Percentiles rank a stretch among this genome's conserved stretches.
These are phyloP conservation scores for Cybosia mesomella DNA, from an alignment of 2,888 invertebrate genomes.

Conservation along the genomic window DNA sequence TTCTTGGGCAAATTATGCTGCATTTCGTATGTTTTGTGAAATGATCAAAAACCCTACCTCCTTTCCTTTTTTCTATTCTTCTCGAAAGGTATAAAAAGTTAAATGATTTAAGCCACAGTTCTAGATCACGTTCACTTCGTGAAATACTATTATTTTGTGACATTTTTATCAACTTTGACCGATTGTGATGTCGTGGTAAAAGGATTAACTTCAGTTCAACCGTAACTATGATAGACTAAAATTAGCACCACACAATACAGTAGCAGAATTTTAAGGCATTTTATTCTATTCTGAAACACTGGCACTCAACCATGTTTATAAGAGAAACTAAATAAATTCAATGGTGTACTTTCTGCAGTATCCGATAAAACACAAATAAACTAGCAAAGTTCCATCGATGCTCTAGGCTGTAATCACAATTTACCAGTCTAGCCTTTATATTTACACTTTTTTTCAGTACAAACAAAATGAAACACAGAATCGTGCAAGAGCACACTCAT, in stretches of 20 bases:
- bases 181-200: neutral
- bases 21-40: neutral
- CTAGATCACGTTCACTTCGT: neutral
- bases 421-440: conserved; percentile 8
- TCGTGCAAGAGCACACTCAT: conserved; percentile 33
- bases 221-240: neutral
- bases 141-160: neutral
- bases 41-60: neutral
- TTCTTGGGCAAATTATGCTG: neutral
- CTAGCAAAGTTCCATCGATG: neutral
- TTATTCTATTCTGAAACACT: neutral
- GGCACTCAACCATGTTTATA: neutral
- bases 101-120: neutral
- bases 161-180: neutral
- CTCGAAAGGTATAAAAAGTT: neutral
- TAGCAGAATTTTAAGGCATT: neutral
- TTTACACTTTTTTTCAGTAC: conserved; percentile 5
- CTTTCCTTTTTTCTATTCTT: too few species aligned
- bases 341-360: neutral
- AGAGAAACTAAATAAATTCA: conserved; percentile 4
- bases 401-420: neutral
- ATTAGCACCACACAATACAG: too few species aligned
- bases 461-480: conserved; percentile 31
- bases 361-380: neutral
- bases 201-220: neutral